These are phyloP conservation scores for Penaeus chinensis DNA, from an alignment of 1,140 invertebrate species.

Conservation along the genomic window DNA sequence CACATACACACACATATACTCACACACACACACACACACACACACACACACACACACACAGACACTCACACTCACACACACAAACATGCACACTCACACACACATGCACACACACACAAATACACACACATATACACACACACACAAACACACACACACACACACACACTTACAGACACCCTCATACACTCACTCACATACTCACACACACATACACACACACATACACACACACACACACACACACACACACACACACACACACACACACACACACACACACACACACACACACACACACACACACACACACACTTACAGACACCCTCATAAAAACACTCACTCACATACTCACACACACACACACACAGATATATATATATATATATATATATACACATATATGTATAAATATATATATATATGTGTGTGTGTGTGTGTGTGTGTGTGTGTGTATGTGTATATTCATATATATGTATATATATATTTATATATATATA, in stretches of 20 bases:
- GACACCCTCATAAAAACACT: too few relatives aligned
- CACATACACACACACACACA: not conserved
- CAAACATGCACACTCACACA: too few relatives aligned
- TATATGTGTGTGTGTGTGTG: not conserved
- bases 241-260: slow-evolving; percentile 2
- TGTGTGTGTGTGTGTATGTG: not conserved
- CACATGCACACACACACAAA: too few relatives aligned
- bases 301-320: too few relatives aligned
- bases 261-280: not conserved
- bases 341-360: too few relatives aligned
- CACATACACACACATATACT: not conserved
- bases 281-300: too few relatives aligned
- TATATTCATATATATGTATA: not conserved
- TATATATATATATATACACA: slow-evolving; percentile 19
- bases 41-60: not conserved
- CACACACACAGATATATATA: not conserved
- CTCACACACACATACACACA: too few relatives aligned
- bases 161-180: not conserved
- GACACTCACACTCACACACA: too few relatives aligned
- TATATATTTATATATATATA: slow-evolving; percentile 25
- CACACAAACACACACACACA: not conserved
- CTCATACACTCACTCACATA: too few relatives aligned
- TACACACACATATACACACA: too few relatives aligned
- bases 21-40: not conserved
- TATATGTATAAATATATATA: slow-evolving; percentile 4